Percentiles rank a stretch among this genome's conserved stretches.
phyloP scores from a whole-genome alignment of 2,888 invertebrate genomes.

The Aphodius granarius region DNA sequence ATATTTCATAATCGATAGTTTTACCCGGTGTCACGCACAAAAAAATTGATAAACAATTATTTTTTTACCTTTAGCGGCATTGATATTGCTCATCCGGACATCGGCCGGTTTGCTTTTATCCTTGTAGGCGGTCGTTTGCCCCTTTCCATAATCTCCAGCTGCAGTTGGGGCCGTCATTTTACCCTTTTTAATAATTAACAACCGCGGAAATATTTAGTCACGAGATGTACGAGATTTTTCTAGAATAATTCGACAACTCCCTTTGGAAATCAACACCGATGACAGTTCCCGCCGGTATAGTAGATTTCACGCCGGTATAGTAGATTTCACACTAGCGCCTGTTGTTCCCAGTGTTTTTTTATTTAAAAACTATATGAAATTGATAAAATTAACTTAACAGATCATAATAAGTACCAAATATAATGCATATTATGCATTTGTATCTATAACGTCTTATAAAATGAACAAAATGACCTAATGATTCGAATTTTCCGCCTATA shows the following conservation, averaged over 20 bases:
- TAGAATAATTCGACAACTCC: conserved; percentile 7
- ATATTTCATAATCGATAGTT: background rate
- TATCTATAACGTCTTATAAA: too few species aligned
- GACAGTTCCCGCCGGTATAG: background rate
- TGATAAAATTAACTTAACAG: too few species aligned
- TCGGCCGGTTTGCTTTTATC: conserved; percentile 94
- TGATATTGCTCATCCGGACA: conserved; percentile 93
- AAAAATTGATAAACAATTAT: background rate
- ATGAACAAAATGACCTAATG: too few species aligned
- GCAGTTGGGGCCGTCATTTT: conserved; percentile 55
- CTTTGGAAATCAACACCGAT: background rate
- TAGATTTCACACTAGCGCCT: too few species aligned
- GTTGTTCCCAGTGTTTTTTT: too few species aligned
- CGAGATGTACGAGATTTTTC: conserved; percentile 9
- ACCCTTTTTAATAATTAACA: background rate
- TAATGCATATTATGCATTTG: too few species aligned
- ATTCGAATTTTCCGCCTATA: too few species aligned
- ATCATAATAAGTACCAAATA: too few species aligned
- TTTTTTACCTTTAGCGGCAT: conserved; percentile 91
- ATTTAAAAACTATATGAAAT: too few species aligned
- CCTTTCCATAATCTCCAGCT: conserved; percentile 53
- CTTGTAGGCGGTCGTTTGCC: conserved; percentile 67
- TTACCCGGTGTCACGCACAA: background rate
- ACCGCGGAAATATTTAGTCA: background rate
- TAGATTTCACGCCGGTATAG: background rate